phyloP scores from a whole-genome alignment of 2,797 vertebrate genomes.

The Lindbergichthys nudifrons region DNA sequence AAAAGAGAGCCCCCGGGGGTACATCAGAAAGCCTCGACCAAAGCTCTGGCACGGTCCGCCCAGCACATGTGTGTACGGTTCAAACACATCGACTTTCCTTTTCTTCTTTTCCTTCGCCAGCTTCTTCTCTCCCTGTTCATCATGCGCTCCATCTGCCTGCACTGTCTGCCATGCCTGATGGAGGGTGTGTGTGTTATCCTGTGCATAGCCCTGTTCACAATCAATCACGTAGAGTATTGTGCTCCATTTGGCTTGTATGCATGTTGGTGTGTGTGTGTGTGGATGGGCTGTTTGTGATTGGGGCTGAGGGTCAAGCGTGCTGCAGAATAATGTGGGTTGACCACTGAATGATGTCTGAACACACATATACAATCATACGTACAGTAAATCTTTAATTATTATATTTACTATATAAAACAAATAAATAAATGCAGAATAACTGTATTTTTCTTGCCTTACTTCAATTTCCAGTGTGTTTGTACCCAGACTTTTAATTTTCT shows the following conservation, averaged over 20 bases:
- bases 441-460: no score
- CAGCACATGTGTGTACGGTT: conserved; percentile 58
- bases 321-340: conserved; percentile 80
- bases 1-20: conserved; percentile 37
- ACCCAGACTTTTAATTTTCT: neutral
- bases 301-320: conserved; percentile 64
- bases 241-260: conserved; percentile 36
- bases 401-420: conserved; percentile 13
- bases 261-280: conserved; percentile 11
- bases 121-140: conserved; percentile 68
- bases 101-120: conserved; percentile 71
- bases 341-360: conserved; percentile 76
- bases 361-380: conserved; percentile 33
- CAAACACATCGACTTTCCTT: conserved; percentile 52
- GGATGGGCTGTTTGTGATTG: conserved; percentile 41
- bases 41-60: conserved; percentile 45
- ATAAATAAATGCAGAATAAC: conserved; percentile 3
- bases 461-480: neutral
- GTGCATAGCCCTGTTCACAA: conserved; percentile 46
- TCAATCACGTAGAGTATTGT: conserved; percentile 53
- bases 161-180: conserved; percentile 64
- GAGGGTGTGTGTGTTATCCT: conserved; percentile 68
- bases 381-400: conserved; percentile 1
- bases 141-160: conserved; percentile 62
- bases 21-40: conserved; percentile 25